Evolutionary conservation across 2,797 vertebrate genomes (phyloP), one percentile per base, ranked within the genome.

Genomic region (Ataeniobius toweri): DNA sequence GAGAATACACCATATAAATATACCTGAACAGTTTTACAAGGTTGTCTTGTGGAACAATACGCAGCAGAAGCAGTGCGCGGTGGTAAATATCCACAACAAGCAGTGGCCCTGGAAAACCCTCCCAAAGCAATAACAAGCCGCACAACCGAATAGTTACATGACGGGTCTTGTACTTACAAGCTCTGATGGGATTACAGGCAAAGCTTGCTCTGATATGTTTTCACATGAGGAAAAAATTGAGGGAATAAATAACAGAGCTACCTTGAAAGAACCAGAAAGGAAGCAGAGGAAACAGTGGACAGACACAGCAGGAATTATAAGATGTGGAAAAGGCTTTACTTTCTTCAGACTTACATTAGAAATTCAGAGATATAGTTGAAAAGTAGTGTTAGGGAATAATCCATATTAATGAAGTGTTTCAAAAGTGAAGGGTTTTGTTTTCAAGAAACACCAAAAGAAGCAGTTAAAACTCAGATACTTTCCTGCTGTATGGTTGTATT

Each of bases 1-100:
- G 73, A 85, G 39, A 80, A 91, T 85, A 85, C 78, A 74, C 67
- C 80, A 83, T 79, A 85, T 86, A 93, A 91, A 91, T 85, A 88
- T 83, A 89, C 80, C 85, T 84, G 79, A 90, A 69, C 82, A 91
- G 79, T 85, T 92, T 93, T 87, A 92, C 87, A 91, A 89, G 85
- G 88, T 74, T 77, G 89, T 79, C 77, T 72, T 59, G 85, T 78
- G 72, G 80, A 89, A 85, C 84, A 87, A 85, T 84, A 75, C 26
- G 20, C 67, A 50, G 82, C 73, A 69, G 81, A 74, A 67, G 74
- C 82, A 26, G 58, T 83, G 68, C 36, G 68, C 80, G n/a, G 84
- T 22, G 73, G 85, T 90, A 89, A 91, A 92, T 89, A 92, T 89
- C 82, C 83, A 80, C 83, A 88, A 84, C 88, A 82, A 88, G 83